A percentile compares a stretch with the other conserved stretches of the same genome.
Conservation (phyloP, 2,113 vertebrate species). For the Phrynosoma blainvillii region DNA sequence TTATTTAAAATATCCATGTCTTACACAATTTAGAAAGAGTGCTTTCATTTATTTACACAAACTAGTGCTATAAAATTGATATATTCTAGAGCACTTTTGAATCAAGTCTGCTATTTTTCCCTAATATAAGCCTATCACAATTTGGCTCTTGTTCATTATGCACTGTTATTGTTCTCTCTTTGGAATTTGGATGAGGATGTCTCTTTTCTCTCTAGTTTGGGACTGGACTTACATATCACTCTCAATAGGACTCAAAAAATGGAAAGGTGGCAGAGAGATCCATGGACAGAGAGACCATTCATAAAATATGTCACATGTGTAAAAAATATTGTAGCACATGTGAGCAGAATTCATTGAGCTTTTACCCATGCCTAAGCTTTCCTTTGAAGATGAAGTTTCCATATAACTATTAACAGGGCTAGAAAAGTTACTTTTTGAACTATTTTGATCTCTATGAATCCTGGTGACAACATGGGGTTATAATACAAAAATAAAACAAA, state of each 20-base stretch:
- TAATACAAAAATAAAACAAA: too few species aligned
- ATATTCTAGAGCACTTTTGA: neutral
- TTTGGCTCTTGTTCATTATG: conserved; percentile 19
- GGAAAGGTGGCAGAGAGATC: neutral
- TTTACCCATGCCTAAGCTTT: neutral
- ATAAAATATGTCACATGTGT: neutral
- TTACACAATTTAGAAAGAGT: conserved; percentile 49
- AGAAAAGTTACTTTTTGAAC: neutral
- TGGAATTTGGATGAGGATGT: too few species aligned
- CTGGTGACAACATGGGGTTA: too few species aligned
- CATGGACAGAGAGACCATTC: neutral
- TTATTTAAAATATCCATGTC: conserved; percentile 52
- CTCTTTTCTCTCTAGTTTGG: neutral
- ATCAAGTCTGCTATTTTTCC: neutral
- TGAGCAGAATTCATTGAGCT: neutral
- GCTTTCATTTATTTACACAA: conserved; percentile 51
- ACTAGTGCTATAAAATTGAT: conserved; percentile 31
- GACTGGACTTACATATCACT: neutral
- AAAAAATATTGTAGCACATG: neutral
- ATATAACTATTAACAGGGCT: neutral
- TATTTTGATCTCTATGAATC: too few species aligned
- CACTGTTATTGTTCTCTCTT: neutral
- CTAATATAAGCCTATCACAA: conserved; percentile 15
- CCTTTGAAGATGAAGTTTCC: neutral
- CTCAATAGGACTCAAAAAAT: neutral